phyloP scores from a whole-genome alignment of 2,113 vertebrate species.

The Thalassarche chlororhynchos region DNA sequence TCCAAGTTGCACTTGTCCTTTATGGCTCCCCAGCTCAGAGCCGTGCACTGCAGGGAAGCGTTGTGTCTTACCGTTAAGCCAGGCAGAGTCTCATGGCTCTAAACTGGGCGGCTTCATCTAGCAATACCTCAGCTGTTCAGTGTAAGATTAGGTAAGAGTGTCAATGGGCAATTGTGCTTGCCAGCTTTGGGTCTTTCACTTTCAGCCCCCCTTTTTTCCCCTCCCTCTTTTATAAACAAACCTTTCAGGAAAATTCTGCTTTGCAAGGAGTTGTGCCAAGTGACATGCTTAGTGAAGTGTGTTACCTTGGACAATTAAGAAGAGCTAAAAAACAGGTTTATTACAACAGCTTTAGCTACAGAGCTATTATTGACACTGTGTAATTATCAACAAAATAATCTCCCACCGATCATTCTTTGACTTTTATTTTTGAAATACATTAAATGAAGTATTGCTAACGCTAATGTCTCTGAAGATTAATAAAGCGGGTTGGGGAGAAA shows the following conservation, averaged over 20 bases:
- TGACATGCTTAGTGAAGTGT: not conserved
- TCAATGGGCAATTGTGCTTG: not conserved
- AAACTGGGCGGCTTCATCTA: not conserved
- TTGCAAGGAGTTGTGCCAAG: not conserved
- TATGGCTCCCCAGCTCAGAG: not conserved
- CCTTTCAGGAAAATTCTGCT: not conserved
- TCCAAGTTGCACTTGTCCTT: not conserved
- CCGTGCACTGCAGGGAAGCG: rapidly evolving
- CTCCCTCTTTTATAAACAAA: not conserved
- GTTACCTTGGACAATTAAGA: not conserved
- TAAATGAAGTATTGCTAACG: not conserved
- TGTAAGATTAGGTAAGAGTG: not conserved
- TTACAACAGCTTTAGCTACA: not conserved
- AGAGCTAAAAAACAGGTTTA: not conserved
- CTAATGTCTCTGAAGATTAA: conserved; percentile 5
- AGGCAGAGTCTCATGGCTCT: not conserved
- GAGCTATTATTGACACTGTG: not conserved
- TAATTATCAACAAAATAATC: not conserved
- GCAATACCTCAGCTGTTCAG: no score
- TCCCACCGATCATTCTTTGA: not conserved
- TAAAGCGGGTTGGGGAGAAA: not conserved
- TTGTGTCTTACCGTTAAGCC: not conserved
- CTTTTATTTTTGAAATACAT: not conserved
- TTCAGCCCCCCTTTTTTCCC: not conserved
- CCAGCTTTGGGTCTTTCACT: not conserved